A percentile compares a stretch with the other conserved stretches of the same genome.
Evolutionary conservation across 2,113 vertebrate genomes (phyloP).

Genomic region (human): DNA sequence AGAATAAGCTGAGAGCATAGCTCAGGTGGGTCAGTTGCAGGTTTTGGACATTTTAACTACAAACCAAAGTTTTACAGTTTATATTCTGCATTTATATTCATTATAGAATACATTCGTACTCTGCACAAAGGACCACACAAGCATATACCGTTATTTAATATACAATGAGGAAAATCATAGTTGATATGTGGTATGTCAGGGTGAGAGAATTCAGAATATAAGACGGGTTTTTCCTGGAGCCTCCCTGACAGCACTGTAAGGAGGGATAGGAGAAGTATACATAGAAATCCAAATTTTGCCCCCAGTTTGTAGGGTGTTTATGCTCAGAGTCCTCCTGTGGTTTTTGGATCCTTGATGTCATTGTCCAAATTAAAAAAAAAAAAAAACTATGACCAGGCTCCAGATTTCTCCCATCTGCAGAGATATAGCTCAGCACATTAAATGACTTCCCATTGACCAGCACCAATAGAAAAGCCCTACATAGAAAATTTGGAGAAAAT

Average conservation of each 20-base stretch:
- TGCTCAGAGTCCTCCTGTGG: neutral
- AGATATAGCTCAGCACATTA: neutral
- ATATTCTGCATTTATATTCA: too few species aligned
- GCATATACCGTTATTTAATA: neutral
- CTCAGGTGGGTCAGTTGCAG: neutral
- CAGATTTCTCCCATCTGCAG: neutral
- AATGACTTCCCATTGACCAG: neutral
- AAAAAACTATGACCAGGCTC: neutral
- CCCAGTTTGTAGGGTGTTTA: neutral
- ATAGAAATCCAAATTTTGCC: neutral
- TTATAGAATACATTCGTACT: neutral
- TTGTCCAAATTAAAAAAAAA: neutral
- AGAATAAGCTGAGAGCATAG: neutral
- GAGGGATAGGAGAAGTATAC: neutral
- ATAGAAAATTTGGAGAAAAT: constrained; percentile 17
- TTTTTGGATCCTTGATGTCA: neutral
- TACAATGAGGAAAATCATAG: neutral
- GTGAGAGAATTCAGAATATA: neutral
- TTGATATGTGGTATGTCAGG: neutral
- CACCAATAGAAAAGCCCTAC: neutral
- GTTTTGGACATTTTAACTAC: neutral
- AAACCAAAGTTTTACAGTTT: neutral
- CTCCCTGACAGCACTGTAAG: neutral
- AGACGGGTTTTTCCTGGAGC: neutral
- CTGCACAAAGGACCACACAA: neutral